Evolutionary conservation across 2,113 vertebrate genomes (phyloP), one percentile per base, ranked within the genome.

Genomic region (Microcebus tavaratra): DNA sequence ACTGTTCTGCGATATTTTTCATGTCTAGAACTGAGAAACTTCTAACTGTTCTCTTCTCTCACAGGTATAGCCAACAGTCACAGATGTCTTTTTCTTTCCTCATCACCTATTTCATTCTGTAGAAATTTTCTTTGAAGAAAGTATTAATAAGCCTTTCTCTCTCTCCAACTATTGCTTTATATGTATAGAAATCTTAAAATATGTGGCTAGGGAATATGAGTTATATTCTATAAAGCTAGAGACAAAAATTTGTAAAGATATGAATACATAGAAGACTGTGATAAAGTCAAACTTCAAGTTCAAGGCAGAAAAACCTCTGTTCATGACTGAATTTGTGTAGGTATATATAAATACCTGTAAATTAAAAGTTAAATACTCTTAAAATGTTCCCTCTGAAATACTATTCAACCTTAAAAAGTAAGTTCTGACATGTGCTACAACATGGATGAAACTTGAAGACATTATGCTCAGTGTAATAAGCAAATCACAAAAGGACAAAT

Each of bases 141-240:
- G 5, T 86, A 48, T 20, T 88, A 1, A 79, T 81, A 92, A 11
- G 8, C 36, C 70, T 95, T 92, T 85, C 36, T 42, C 23, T 89
- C n/a, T 94, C 50, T 78, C 31, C 34, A 75, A 1, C 11, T 39
- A 80, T 63, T 70, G 75, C 21, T 94, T 23, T 72, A 1, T 88
- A 85, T 82, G 73, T 91, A 42, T 84, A 72, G 92, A 94, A 90
- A 76, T 85, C 55, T 82, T 85, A 45, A 95, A 91, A 48, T 55
- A 39, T 21, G 2, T 96, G 78, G 27, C 23, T 65, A 59, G 36
- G 57, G 42, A 94, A 63, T 72, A 5, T 78, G 17, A 65, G 15
- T 81, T 81, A 27, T 9, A 29, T 63, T 63, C 61, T 63, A 0
- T 36, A 57, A 87, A 29, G n/a, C 14, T 65, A 61, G 27, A 42